Evolutionary conservation across 1,140 invertebrate species (phyloP).

Genomic region (Rhynchophorus ferrugineus): DNA sequence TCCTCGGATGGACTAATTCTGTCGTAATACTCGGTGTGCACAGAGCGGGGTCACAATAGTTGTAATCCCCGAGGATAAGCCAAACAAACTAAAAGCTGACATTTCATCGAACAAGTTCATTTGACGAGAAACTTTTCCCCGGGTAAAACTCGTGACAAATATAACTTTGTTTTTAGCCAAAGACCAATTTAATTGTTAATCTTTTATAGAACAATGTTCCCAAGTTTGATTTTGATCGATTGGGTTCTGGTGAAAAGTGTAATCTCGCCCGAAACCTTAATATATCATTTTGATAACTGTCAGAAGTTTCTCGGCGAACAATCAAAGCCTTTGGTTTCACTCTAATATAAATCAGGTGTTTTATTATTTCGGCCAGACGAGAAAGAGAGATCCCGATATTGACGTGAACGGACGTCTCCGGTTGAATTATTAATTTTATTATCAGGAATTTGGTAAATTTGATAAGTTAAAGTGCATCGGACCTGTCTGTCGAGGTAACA

Average conservation of each 20-base stretch:
- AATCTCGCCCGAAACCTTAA: not conserved
- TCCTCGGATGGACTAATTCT: slow-evolving; percentile 25
- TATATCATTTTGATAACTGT: not conserved
- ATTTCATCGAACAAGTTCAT: slow-evolving; percentile 21
- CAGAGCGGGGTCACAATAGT: slow-evolving; percentile 25
- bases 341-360: not conserved
- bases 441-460: too few relatives aligned
- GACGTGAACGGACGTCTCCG: too few relatives aligned
- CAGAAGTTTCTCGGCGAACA: not conserved
- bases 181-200: slow-evolving; percentile 5
- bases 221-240: not conserved
- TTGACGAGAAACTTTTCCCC: slow-evolving; percentile 13
- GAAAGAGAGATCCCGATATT: not conserved
- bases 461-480: too few relatives aligned
- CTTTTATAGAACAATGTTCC: not conserved
- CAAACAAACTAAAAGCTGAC: slow-evolving; percentile 27
- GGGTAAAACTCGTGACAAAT: slow-evolving; percentile 19
- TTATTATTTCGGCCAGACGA: not conserved
- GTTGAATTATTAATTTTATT: too few relatives aligned
- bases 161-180: slow-evolving; percentile 1
- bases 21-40: slow-evolving; percentile 20
- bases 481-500: too few relatives aligned
- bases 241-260: slow-evolving; percentile 2
- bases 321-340: not conserved
- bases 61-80: slow-evolving; percentile 26